Evolutionary conservation across 2,797 vertebrate species (phyloP), one percentile per base, ranked within the genome.

Genomic region (Holocentrus rufus): DNA sequence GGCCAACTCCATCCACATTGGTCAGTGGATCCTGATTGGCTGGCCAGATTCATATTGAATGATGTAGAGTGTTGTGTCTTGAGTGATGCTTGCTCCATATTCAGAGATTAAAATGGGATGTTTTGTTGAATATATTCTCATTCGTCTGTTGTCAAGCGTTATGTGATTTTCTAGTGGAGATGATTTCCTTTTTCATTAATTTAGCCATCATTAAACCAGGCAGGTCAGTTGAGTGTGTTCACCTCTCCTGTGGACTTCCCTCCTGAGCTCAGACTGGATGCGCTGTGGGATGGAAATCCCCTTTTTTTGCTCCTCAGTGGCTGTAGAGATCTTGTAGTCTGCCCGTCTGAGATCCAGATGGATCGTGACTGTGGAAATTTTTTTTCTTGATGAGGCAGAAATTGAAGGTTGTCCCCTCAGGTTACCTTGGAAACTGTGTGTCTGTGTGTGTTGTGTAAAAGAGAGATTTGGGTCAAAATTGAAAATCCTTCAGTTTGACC

Each of bases 391-490:
- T 46, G 61, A 82, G 62, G 56, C 31, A 73, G 39, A 70, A 58
- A 83, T 52, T 67, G 50, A 27, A 27, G 25, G 25, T 27, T 27
- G 2, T 27, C 25, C 25, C 25, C 56, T 72, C 30, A 44, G 62
- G 86, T 92, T 89, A 53, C 85, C 84, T 71, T 89, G 87, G 84
- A 77, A 87, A 90, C 85, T 73, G 72, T 76, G 62, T 85, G 61
- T 83, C 55, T 83, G 8, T 73, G 2, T 76, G 18, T 63, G 56
- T 52, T 62, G 42, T 53, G 34, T 49, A 42, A 25, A 78, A 61
- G 65, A 70, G 13, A 76, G 68, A 87, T 86, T 52, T 64, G 62
- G 84, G 82, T 87, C 75, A 88, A 76, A 74, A 60, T 5, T 72
- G 72, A 76, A 36, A n/a, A n/a, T 30, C 18, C 55, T 80, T 18